phyloP scores from a whole-genome alignment of 2,113 vertebrate species.

The Aegithalos caudatus region DNA sequence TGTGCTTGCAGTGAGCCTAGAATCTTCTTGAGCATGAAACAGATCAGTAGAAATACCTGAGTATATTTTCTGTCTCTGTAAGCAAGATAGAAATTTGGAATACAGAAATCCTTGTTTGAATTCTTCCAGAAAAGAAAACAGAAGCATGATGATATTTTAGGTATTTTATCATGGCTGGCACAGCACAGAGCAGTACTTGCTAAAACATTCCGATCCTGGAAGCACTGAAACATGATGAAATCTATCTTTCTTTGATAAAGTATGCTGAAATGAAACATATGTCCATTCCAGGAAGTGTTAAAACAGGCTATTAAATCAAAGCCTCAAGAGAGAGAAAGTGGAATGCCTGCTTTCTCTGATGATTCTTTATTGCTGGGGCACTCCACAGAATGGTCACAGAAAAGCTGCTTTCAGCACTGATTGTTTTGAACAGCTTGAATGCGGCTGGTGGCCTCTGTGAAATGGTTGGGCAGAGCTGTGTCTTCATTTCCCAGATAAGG shows the following conservation, averaged over 20 bases:
- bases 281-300: neutral
- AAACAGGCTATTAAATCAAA: neutral
- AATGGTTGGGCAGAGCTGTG: accelerated
- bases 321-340: neutral
- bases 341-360: neutral
- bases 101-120: neutral
- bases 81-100: neutral
- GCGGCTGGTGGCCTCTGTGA: neutral
- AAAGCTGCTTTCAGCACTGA: neutral
- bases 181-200: neutral
- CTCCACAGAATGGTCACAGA: neutral
- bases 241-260: neutral
- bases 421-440: neutral
- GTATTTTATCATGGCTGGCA: neutral
- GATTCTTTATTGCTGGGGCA: neutral
- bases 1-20: neutral
- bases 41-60: neutral
- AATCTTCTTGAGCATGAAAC: neutral
- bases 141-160: neutral
- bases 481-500: neutral
- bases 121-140: neutral
- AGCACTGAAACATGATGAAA: neutral
- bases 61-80: neutral
- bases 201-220: neutral
- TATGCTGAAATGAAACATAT: neutral